Evolutionary conservation across 2,113 vertebrate genomes (phyloP), one percentile per base, ranked within the genome.

Genomic region (Notothenia coriiceps): DNA sequence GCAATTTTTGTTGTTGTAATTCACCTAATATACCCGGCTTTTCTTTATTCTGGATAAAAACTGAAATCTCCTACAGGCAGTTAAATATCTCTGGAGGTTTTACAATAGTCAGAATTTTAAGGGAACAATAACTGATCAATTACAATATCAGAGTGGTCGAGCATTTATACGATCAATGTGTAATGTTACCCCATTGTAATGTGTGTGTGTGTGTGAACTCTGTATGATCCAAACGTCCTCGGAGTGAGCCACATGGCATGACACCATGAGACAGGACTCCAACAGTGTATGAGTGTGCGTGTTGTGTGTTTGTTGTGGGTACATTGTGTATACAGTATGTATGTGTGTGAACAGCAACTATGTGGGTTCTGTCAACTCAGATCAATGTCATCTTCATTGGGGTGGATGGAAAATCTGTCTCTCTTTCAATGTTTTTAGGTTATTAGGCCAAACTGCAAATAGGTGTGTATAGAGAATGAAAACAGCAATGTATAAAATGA

Each of bases 201-300:
- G 29, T 29, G 60, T 67, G 50, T 82, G 68, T 83, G 66, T 84
- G n/a, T 78, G 44, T 62, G 52, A 78, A 79, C 15, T 75, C 65
- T 55, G 44, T 70, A 76, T 62, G 40, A 87, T 87, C 86, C 80
- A 84, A 78, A 84, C 76, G 67, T 63, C 75, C 87, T 85, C 73
- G 87, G 78, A 74, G 83, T 82, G 74, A 84, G 69, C 90, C 88
- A 90, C 88, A 91, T 91, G 90, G 86, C 83, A 60, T 33, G 80
- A 80, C 78, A 80, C 80, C 86, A 91, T 82, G 88, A 80, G 70
- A 84, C 74, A 47, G 84, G 79, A 84, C 82, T 86, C 82, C 65
- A 75, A 78, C 82, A 88, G 90, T 69, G 84, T 55, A 64, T 70
- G 65, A 9, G 35, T 47, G 10, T 47, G 46, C 11, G 46, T 12